Percentiles rank a stretch among this genome's conserved stretches.
Conservation (phyloP, 2,797 vertebrate genomes). For the Enteromius trimaculatus region DNA sequence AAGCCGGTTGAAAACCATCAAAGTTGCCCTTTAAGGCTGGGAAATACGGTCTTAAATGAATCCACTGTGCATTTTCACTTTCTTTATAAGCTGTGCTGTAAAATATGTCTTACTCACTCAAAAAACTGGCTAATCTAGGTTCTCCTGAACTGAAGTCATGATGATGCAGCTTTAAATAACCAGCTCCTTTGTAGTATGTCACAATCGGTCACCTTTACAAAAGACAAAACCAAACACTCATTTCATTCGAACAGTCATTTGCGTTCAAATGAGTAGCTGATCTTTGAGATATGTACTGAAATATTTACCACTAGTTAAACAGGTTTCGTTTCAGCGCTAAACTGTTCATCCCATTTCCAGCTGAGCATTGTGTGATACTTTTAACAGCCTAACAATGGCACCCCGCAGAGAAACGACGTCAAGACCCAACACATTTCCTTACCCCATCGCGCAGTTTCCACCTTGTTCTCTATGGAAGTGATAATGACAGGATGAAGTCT, state of each 20-base stretch:
- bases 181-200: slow-evolving; percentile 6
- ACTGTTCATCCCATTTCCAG: slow-evolving; percentile 19
- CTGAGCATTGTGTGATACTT: slow-evolving; percentile 15
- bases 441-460: slow-evolving; percentile 19
- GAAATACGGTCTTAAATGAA: background rate
- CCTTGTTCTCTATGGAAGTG: slow-evolving; percentile 1
- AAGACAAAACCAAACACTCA: slow-evolving; percentile 18
- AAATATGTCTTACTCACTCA: background rate
- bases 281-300: background rate
- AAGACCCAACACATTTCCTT: slow-evolving; percentile 15
- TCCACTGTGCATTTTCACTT: background rate
- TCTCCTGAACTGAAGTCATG: background rate
- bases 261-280: background rate
- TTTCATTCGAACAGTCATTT: background rate
- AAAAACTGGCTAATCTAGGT: background rate
- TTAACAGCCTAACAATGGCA: slow-evolving; percentile 2
- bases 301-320: slow-evolving; percentile 15
- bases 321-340: background rate
- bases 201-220: background rate
- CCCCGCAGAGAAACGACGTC: background rate
- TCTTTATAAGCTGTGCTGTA: background rate
- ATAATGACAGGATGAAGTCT: slow-evolving; percentile 29
- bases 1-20: background rate
- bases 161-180: background rate
- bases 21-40: background rate